Percentiles rank a stretch among this genome's conserved stretches.
Evolutionary conservation across 2,113 vertebrate genomes (phyloP).

Genomic region (Tylochromis polylepis): DNA sequence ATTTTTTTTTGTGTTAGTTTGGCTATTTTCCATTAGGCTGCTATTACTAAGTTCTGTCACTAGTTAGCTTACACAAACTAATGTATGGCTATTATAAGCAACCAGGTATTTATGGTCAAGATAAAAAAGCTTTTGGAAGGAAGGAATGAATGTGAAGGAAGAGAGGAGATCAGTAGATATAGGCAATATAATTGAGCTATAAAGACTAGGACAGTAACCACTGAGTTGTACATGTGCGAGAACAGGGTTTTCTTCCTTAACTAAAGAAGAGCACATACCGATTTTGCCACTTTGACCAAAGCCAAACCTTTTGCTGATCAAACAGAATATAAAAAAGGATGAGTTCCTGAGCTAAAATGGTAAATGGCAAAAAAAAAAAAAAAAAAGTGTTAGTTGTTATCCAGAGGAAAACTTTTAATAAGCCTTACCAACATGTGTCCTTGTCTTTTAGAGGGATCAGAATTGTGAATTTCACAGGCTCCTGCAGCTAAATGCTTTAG

Average conservation of each 20-base stretch:
- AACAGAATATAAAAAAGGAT: not conserved
- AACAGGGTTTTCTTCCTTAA: not conserved
- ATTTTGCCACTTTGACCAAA: not conserved
- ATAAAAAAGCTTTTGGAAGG: not conserved
- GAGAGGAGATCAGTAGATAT: not conserved
- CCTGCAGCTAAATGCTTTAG: not conserved
- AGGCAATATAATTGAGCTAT: not conserved
- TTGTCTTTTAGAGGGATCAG: not conserved
- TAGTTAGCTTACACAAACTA: not conserved
- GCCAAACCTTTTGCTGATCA: not conserved
- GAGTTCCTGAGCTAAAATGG: not conserved
- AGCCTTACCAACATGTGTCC: not conserved
- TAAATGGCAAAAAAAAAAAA: not conserved
- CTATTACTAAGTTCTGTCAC: too few relatives aligned
- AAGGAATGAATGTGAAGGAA: not conserved
- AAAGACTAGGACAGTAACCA: not conserved
- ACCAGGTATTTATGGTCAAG: not conserved
- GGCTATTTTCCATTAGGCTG: too few relatives aligned
- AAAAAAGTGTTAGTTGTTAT: not conserved
- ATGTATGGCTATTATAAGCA: not conserved
- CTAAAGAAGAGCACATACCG: not conserved
- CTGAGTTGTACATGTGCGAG: not conserved
- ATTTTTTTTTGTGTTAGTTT: not conserved
- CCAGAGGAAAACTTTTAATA: not conserved
- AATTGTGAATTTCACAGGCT: not conserved